Evolutionary conservation across 2,113 vertebrate genomes (phyloP).

Genomic region (Proteles cristata): DNA sequence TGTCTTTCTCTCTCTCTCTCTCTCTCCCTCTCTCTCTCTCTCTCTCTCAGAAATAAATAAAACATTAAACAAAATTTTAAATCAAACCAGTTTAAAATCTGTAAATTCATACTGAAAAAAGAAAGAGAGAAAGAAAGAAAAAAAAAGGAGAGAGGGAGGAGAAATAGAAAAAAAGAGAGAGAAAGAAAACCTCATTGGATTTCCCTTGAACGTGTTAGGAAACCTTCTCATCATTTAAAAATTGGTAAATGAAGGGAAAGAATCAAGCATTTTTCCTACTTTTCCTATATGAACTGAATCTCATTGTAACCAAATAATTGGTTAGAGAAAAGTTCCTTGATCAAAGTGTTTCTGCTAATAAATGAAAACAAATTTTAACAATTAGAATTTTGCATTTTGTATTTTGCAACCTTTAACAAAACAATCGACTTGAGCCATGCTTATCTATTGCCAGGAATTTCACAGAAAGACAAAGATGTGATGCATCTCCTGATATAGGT

Average conservation of each 20-base stretch:
- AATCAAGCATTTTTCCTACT: neutral
- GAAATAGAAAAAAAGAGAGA: fast-evolving
- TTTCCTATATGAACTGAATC: neutral
- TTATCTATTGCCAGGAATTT: neutral
- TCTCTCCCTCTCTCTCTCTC: no score
- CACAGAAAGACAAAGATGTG: neutral
- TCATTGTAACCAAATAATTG: neutral
- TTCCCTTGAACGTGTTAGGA: neutral
- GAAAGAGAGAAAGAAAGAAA: neutral
- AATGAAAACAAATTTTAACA: neutral
- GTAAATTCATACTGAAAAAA: neutral
- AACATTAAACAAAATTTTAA: neutral
- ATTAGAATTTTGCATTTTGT: neutral
- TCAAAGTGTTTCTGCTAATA: neutral
- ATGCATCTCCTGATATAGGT: neutral
- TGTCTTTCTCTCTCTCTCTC: no score
- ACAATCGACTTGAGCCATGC: neutral
- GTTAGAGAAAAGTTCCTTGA: neutral
- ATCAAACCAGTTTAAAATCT: constrained; percentile 20
- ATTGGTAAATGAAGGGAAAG: neutral
- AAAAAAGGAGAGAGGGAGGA: no score
- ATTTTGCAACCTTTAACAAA: neutral
- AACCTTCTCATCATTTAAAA: constrained; percentile 8
- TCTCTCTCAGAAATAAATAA: no score
- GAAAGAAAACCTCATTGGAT: neutral